Percentiles rank a stretch among this genome's conserved stretches.
phyloP scores from a whole-genome alignment of 2,113 vertebrate genomes.

The Reinhardtius hippoglossoides region DNA sequence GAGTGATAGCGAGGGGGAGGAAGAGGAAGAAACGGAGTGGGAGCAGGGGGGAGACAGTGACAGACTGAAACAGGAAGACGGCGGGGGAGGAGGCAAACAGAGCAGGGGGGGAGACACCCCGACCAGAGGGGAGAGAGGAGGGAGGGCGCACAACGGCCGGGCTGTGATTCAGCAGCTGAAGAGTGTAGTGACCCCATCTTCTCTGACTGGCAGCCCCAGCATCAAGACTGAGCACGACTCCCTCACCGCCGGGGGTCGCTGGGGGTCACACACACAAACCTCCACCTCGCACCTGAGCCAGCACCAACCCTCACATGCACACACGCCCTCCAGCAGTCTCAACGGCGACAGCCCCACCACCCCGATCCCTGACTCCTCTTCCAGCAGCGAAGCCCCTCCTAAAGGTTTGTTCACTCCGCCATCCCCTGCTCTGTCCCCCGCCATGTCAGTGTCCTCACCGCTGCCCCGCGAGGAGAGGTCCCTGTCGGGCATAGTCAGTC shows the following conservation, averaged over 20 bases:
- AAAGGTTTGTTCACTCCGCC: conserved; percentile 81
- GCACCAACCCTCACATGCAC: conserved; percentile 64
- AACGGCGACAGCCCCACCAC: conserved; percentile 81
- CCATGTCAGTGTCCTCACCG: conserved; percentile 81
- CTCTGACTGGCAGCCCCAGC: conserved; percentile 66
- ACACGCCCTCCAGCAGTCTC: conserved; percentile 77
- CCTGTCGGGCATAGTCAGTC: conserved; percentile 47
- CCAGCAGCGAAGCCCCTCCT: conserved; percentile 73
- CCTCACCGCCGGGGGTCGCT: conserved; percentile 72
- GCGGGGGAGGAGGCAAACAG: conserved; percentile 62
- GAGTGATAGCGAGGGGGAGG: conserved; percentile 77
- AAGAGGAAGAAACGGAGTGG: conserved; percentile 78
- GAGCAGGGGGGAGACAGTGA: conserved; percentile 70
- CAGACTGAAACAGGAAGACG: conserved; percentile 83
- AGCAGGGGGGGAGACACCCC: conserved; percentile 55
- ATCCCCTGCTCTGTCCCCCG: conserved; percentile 80
- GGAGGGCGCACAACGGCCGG: conserved; percentile 81
- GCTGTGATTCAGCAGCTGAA: conserved; percentile 80
- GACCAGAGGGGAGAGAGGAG: conserved; percentile 45
- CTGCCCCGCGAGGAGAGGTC: conserved; percentile 80
- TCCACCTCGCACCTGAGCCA: conserved; percentile 54
- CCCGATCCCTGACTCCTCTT: conserved; percentile 80
- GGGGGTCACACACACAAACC: conserved; percentile 74
- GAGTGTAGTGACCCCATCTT: conserved; percentile 69
- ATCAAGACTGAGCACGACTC: conserved; percentile 85